Base-by-base conservation (phyloP, 2,797 vertebrate genomes). In the Pseudochirops corinnae region DNA sequence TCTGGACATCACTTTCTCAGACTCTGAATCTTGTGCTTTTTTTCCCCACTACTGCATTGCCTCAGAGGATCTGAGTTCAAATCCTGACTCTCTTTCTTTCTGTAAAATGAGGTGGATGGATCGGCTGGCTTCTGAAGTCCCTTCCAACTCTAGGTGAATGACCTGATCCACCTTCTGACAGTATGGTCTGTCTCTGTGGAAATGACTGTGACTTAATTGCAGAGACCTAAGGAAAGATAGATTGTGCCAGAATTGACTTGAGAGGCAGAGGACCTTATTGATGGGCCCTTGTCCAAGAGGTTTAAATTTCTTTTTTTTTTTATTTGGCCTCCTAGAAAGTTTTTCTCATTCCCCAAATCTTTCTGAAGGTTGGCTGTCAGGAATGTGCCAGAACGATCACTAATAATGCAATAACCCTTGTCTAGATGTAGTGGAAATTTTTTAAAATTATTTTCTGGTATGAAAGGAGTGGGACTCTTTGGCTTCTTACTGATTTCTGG, bases 351-450 rank as follows among this genome's bases (percentile, higher is more conserved):
- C 50, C 12, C 52, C 28, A 90, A 90, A 90, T 90, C 31, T 55
- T 90, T 90, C 91, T 1, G 82, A 18, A 16, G 31, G 58, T 55
- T 18, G 29, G 28, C 53, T 46, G 11, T 57, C 94, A 46, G 56
- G 94, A 55, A 92, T 2, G 52, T 16, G 14, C 56, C 95, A 58
- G 52, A 62, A 60, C 94, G 24, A 93, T 91, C 93, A 56, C 29
- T 0, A 0, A 62, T 5, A 29, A 26, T 60, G 91, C 95, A 95
- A 94, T 95, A 95, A 56, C 4, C 0, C 0, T 90, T 91, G 91
- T 95, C 96, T 97, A 93, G 95, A 90, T 56, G 82, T 13, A 60
- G 87, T 58, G 28, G 56, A 91, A 58, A 56, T 90, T 46, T 57
- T 46, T 57, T 93, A 91, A 92, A 94, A 12, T 12, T 14, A 90